A percentile compares a stretch with the other conserved stretches of the same genome.
Evolutionary conservation across 2,113 vertebrate genomes (phyloP).

Genomic region (Ursus arctos): DNA sequence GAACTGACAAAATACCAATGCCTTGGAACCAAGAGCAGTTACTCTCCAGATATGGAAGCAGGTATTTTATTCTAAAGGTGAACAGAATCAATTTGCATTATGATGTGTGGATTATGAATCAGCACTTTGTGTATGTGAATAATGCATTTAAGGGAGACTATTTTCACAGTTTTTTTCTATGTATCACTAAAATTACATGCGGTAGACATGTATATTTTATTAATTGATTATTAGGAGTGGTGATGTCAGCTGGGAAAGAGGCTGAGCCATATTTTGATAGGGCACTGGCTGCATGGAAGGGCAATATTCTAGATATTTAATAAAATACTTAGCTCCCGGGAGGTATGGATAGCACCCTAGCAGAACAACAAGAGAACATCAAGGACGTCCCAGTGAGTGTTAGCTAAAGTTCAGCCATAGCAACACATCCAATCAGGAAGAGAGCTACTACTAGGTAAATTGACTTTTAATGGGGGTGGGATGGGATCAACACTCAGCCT

Average conservation of each 20-base stretch:
- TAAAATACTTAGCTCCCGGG: neutral
- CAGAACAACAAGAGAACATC: fast-evolving
- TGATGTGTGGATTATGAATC: neutral
- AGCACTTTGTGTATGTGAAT: neutral
- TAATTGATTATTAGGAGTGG: neutral
- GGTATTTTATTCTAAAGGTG: neutral
- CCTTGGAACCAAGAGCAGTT: neutral
- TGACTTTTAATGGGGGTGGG: fast-evolving
- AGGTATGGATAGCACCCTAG: fast-evolving
- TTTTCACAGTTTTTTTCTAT: neutral
- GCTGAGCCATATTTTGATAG: fast-evolving
- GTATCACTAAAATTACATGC: neutral
- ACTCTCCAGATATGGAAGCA: neutral
- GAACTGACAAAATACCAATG: neutral
- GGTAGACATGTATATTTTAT: neutral
- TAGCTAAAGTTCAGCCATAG: neutral
- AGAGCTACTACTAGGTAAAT: neutral
- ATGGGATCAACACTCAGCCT: neutral
- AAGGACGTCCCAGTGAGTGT: fast-evolving
- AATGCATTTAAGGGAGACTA: neutral
- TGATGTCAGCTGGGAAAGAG: neutral
- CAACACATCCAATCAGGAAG: neutral
- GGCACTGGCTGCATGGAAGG: neutral
- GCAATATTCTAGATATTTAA: neutral
- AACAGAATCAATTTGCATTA: neutral